Evolutionary conservation across 2,113 vertebrate species (phyloP).

Genomic region (Hippocampus abdominalis): DNA sequence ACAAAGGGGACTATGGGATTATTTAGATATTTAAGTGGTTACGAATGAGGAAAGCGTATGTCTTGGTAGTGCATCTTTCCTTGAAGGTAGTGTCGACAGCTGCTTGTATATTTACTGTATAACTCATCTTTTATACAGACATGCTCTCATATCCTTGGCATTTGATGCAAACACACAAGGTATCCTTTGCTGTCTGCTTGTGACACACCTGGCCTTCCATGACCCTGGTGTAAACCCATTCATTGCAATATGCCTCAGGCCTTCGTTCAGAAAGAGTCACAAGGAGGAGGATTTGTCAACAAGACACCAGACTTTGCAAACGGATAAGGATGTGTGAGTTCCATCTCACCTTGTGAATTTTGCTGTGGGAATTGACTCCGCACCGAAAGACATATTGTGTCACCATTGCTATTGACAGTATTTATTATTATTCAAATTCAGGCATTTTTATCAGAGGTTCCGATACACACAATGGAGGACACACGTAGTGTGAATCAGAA

Average conservation of each 20-base stretch:
- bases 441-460: too few relatives aligned
- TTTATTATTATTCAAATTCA: not conserved
- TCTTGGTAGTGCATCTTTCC: not conserved
- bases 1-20: not conserved
- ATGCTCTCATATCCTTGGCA: constrained; percentile 2
- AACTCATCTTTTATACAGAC: not conserved
- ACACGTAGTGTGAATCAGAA: too few relatives aligned
- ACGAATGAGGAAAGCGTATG: not conserved
- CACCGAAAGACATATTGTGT: not conserved
- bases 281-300: not conserved
- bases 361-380: not conserved
- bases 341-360: not conserved
- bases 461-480: too few relatives aligned
- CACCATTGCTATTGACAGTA: not conserved
- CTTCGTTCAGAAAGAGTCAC: not conserved
- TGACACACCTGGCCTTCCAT: constrained; percentile 5
- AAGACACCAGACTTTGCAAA: too few relatives aligned
- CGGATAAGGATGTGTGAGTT: not conserved
- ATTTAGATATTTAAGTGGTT: not conserved
- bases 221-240: not conserved
- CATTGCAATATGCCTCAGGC: not conserved
- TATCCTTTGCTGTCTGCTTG: constrained; percentile 2
- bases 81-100: not conserved
- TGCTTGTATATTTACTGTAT: not conserved
- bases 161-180: constrained; percentile 3